phyloP scores from a whole-genome alignment of 2,888 invertebrate species.

The Exephanes ischioxanthus region DNA sequence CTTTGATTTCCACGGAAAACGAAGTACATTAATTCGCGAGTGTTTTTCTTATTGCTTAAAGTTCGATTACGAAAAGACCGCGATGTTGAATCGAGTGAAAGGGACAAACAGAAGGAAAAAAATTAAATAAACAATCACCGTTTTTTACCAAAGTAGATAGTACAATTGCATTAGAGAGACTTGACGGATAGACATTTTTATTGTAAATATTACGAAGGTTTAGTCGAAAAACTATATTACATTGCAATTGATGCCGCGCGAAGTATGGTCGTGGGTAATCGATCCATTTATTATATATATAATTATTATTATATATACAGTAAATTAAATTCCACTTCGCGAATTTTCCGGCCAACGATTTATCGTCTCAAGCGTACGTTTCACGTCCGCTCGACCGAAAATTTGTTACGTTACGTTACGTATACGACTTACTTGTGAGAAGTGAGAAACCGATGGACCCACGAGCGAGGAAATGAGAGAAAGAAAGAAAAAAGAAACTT shows the following conservation, averaged over 20 bases:
- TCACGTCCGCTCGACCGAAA: conserved; percentile 12
- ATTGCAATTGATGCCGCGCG: conserved; percentile 16
- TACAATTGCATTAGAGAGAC: conserved; percentile 75
- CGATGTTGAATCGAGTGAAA: conserved; percentile 33
- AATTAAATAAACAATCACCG: conserved; percentile 78
- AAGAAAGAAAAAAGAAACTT: not conserved
- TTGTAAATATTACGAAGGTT: conserved; percentile 75
- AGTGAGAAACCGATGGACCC: conserved; percentile 16
- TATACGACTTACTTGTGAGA: conserved; percentile 44
- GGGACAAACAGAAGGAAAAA: conserved; percentile 53
- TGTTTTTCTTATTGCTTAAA: conserved; percentile 4
- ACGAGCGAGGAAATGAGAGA: not conserved
- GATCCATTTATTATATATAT: conserved; percentile 12
- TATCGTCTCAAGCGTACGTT: conserved; percentile 43
- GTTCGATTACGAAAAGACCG: conserved; percentile 45
- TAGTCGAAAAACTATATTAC: conserved; percentile 56
- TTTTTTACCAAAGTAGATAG: conserved; percentile 76
- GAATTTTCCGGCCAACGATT: conserved; percentile 60
- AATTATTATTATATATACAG: conserved; percentile 2
- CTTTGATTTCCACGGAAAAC: conserved; percentile 41
- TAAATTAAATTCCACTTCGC: conserved; percentile 30
- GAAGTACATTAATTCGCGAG: conserved; percentile 29
- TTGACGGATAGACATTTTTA: conserved; percentile 73
- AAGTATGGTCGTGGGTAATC: conserved; percentile 38
- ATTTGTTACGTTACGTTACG: conserved; percentile 43